Conservation (phyloP, 2,888 invertebrate genomes). For the Lithophane semibrunnea region DNA sequence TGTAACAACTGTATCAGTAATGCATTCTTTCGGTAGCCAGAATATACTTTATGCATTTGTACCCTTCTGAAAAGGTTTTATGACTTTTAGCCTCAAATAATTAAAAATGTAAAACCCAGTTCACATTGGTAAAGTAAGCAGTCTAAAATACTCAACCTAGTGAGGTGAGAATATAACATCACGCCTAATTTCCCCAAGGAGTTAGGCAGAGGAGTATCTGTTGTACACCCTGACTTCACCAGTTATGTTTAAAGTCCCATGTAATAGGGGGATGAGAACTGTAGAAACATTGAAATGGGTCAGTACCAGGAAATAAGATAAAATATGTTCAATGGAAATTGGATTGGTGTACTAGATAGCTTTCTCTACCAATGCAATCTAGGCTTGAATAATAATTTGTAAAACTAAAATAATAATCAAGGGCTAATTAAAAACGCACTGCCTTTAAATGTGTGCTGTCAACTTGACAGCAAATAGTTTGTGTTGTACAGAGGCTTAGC, state of each 20-base stretch:
- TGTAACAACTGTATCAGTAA: too few species aligned
- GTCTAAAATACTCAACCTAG: constrained; percentile 8
- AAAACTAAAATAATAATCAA: not conserved
- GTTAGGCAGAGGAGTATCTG: too few species aligned
- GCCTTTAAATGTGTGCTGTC: constrained; percentile 41
- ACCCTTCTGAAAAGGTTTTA: not conserved
- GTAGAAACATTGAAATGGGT: not conserved
- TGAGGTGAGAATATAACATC: too few species aligned
- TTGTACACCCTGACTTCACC: too few species aligned
- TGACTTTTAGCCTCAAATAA: constrained; percentile 11
- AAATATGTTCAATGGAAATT: not conserved
- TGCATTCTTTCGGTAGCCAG: too few species aligned
- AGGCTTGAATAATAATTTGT: not conserved
- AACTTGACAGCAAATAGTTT: constrained; percentile 39
- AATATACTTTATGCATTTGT: not conserved
- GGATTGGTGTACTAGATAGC: not conserved
- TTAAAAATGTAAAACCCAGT: not conserved
- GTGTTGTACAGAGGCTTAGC: constrained; percentile 59
- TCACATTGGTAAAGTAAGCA: constrained; percentile 16
- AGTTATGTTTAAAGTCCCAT: too few species aligned
- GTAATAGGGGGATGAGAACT: not conserved
- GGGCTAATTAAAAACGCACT: constrained; percentile 24
- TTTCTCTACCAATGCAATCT: constrained; percentile 9
- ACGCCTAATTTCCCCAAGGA: too few species aligned
- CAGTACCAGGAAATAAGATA: not conserved